These are phyloP conservation scores for Acronicta psi DNA, from an alignment of 2,888 invertebrate genomes.

Conservation along the genomic window DNA sequence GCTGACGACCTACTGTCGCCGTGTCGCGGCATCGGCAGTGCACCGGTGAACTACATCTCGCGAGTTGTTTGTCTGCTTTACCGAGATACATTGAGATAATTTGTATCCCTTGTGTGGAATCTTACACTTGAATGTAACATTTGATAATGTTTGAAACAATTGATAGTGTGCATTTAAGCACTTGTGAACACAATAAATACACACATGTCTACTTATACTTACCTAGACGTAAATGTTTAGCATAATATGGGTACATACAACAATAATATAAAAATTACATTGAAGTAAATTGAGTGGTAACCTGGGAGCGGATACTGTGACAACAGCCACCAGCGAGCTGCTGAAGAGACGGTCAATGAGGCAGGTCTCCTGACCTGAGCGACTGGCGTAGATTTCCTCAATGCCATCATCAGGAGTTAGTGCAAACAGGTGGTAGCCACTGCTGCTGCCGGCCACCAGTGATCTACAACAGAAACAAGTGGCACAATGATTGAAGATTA, in stretches of 20 bases:
- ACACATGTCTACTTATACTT: background rate
- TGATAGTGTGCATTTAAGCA: constrained; percentile 2
- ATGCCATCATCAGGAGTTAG: constrained; percentile 95
- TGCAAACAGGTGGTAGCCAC: constrained; percentile 96
- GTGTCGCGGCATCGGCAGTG: too few species aligned
- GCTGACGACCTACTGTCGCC: too few species aligned
- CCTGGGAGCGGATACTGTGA: constrained; percentile 96
- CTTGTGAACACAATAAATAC: background rate
- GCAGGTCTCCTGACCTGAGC: constrained; percentile 94
- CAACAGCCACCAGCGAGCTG: constrained; percentile 98
- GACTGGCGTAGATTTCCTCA: constrained; percentile 96
- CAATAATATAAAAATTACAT: constrained; percentile 7
- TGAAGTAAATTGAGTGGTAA: constrained; percentile 76
- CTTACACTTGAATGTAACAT: background rate
- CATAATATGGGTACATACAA: too few species aligned
- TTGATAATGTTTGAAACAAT: constrained; percentile 1
- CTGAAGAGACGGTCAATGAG: constrained; percentile 98
- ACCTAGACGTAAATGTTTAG: too few species aligned
- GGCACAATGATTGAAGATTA: background rate
- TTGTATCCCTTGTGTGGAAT: background rate
- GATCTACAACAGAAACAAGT: constrained; percentile 89
- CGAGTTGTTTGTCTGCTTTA: too few species aligned
- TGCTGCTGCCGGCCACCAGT: constrained; percentile 96
- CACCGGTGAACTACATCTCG: too few species aligned
- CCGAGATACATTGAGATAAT: too few species aligned